These are phyloP conservation scores for Delphinus delphis DNA, from an alignment of 2,113 vertebrate genomes.

Conservation along the genomic window DNA sequence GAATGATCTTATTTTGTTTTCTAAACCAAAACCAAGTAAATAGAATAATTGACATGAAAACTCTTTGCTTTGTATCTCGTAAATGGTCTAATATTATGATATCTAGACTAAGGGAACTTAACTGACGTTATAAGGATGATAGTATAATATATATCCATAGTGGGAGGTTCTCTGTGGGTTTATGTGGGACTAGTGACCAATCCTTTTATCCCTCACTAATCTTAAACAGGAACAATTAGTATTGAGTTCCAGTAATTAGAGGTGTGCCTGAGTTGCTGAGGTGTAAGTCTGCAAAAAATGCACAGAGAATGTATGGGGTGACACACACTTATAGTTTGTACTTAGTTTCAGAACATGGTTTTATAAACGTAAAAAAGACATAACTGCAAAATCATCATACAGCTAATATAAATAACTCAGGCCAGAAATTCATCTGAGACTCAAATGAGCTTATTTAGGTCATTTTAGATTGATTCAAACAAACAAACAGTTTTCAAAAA, in stretches of 20 bases:
- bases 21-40: background rate
- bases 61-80: background rate
- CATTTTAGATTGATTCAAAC: background rate
- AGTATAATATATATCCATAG: background rate
- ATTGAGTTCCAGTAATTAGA: constrained; percentile 40
- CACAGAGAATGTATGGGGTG: background rate
- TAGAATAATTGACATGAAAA: background rate
- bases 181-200: background rate
- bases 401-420: constrained; percentile 40
- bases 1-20: constrained; percentile 13
- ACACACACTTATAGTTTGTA: background rate
- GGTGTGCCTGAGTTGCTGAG: constrained; percentile 4
- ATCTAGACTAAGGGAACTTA: background rate
- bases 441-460: background rate
- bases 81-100: background rate
- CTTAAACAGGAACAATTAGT: constrained; percentile 40
- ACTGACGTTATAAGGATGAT: background rate
- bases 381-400: background rate
- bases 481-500: background rate
- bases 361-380: constrained; percentile 29
- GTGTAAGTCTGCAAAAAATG: constrained; percentile 5
- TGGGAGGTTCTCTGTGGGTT: background rate
- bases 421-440: background rate
- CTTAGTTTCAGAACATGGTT: constrained; percentile 13
- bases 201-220: constrained; percentile 4